Evolutionary conservation across 2,888 invertebrate genomes (phyloP).

Genomic region (Zele albiditarsus): DNA sequence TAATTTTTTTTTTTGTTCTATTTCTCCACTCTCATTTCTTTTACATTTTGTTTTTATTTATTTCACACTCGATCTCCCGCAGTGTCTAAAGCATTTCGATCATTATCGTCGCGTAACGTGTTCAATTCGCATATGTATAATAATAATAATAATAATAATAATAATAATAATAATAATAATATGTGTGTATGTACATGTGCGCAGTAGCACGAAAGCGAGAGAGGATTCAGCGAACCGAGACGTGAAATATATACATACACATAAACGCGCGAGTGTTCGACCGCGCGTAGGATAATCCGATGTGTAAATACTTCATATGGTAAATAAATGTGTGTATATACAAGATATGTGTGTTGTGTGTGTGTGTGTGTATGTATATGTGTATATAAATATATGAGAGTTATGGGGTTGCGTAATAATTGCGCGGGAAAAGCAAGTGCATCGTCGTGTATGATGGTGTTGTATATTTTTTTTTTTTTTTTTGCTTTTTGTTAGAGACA

Average conservation of each 20-base stretch:
- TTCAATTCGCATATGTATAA: not conserved
- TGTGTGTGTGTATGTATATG: not conserved
- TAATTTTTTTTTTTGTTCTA: not conserved
- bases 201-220: conserved; percentile 3
- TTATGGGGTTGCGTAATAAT: conserved; percentile 17
- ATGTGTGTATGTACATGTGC: not conserved
- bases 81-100: not conserved
- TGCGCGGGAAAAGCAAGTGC: conserved; percentile 10
- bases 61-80: conserved; percentile 2
- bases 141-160: not conserved
- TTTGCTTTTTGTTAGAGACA: not conserved
- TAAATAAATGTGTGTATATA: not conserved
- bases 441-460: not conserved
- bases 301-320: conserved; percentile 1
- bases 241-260: not conserved
- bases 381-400: not conserved
- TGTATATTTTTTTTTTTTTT: not conserved
- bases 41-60: not conserved
- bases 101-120: not conserved
- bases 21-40: not conserved
- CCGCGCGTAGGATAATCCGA: conserved; percentile 31
- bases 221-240: conserved; percentile 22
- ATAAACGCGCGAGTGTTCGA: conserved; percentile 21
- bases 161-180: conserved; percentile 4
- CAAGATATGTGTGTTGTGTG: too few relatives aligned